phyloP scores from a whole-genome alignment of 2,113 vertebrate species.

The Cariama cristata region DNA sequence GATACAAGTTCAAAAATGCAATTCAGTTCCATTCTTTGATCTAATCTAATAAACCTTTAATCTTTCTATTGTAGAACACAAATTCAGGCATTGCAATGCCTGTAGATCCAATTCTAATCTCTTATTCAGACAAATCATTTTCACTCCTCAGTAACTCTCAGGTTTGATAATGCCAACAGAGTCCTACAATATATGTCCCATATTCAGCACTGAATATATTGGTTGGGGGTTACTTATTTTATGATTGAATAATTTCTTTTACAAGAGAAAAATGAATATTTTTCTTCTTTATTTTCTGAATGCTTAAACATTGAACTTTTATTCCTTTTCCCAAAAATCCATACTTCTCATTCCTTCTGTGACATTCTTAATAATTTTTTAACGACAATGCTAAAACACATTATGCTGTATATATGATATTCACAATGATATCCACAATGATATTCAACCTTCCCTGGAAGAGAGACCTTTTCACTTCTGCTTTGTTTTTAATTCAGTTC shows the following conservation, averaged over 20 bases:
- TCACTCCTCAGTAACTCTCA: background rate
- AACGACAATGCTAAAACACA: background rate
- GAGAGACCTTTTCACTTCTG: background rate
- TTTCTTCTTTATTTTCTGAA: background rate
- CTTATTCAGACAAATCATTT: background rate
- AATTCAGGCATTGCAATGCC: background rate
- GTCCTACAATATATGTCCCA: background rate
- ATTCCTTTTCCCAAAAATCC: background rate
- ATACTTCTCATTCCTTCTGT: background rate
- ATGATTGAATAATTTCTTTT: background rate
- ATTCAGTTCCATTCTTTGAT: background rate
- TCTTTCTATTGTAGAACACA: background rate
- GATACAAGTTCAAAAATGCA: background rate
- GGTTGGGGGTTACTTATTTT: background rate
- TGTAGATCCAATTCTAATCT: background rate
- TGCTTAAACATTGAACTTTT: background rate
- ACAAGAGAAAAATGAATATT: background rate
- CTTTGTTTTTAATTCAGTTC: background rate
- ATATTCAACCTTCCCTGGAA: background rate
- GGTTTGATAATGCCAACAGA: background rate
- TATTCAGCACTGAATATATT: background rate
- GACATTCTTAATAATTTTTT: background rate
- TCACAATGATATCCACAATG: background rate
- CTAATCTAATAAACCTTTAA: conserved; percentile 14
- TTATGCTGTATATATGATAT: background rate